Percentiles rank a stretch among this genome's conserved stretches.
These are phyloP conservation scores for Gastrophysa polygoni DNA, from an alignment of 2,888 invertebrate genomes.

Conservation along the genomic window DNA sequence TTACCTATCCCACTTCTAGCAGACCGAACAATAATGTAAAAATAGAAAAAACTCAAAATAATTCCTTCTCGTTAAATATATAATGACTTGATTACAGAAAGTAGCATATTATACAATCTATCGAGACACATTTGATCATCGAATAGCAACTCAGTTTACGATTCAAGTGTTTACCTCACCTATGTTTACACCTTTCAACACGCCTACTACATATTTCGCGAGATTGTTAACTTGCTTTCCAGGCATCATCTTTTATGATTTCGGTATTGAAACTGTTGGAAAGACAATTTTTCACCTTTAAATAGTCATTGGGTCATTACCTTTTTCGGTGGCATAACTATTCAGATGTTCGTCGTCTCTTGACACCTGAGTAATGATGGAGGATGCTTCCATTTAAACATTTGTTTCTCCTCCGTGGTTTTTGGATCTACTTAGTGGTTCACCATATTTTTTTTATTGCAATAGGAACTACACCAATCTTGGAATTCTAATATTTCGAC, in stretches of 20 bases:
- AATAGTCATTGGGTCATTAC: conserved; percentile 62
- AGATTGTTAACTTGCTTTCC: neutral
- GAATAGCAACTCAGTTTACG: conserved; percentile 16
- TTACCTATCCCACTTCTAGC: conserved; percentile 21
- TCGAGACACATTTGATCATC: conserved; percentile 15
- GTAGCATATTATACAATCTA: neutral
- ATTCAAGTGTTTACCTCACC: conserved; percentile 32
- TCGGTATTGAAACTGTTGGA: neutral
- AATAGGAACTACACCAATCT: conserved; percentile 17
- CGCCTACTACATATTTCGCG: conserved; percentile 48
- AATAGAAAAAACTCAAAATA: conserved; percentile 12
- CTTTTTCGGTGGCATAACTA: conserved; percentile 91
- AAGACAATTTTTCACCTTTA: neutral
- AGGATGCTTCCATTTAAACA: conserved; percentile 96
- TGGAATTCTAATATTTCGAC: conserved; percentile 7
- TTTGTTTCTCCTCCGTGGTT: conserved; percentile 57
- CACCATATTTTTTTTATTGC: conserved; percentile 23
- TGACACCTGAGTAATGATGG: conserved; percentile 98
- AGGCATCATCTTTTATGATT: neutral
- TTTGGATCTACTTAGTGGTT: conserved; percentile 15
- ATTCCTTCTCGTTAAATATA: neutral
- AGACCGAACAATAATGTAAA: conserved; percentile 18
- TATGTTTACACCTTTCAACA: conserved; percentile 41
- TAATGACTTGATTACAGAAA: neutral
- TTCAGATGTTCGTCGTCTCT: conserved; percentile 96